Conservation (phyloP, 1,140 invertebrate species). For the Eriocheir sinensis region DNA sequence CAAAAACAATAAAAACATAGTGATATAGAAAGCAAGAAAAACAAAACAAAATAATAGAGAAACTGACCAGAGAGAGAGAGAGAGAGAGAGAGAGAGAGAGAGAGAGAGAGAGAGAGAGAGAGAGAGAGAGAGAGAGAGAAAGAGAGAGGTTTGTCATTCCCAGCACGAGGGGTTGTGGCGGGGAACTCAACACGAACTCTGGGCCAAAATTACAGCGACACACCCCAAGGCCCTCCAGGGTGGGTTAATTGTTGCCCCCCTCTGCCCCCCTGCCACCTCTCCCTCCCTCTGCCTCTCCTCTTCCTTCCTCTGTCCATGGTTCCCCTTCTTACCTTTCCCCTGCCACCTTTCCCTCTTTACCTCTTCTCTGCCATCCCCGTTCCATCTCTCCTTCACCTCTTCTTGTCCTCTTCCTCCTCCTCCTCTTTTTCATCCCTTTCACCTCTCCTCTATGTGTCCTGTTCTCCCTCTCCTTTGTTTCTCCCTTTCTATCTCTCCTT, state of each 20-base stretch:
- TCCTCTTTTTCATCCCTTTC: not conserved
- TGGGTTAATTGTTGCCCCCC: constrained; percentile 1
- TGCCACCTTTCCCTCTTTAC: not conserved
- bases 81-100: no score
- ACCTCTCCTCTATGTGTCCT: not conserved
- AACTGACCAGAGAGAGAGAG: not conserved
- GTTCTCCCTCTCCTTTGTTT: not conserved
- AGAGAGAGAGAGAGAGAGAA: not conserved
- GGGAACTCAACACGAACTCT: constrained; percentile 40
- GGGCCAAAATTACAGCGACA: constrained; percentile 62
- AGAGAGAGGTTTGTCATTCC: not conserved
- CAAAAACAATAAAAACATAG: not conserved
- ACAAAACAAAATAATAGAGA: not conserved
- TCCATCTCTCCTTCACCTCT: not conserved
- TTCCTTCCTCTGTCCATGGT: no score
- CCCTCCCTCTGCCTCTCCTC: not conserved
- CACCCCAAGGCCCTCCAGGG: constrained; percentile 38
- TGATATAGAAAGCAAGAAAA: not conserved
- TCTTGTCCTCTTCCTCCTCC: not conserved
- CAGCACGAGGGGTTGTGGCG: constrained; percentile 24
- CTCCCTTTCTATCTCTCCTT: not conserved
- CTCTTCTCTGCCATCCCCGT: not conserved
- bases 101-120: constrained; percentile 44
- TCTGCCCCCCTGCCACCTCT: not conserved
- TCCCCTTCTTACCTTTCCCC: no score